Evolutionary conservation across 2,113 vertebrate genomes (phyloP), one percentile per base, ranked within the genome.

Genomic region (Neolamprologus fasciatus): DNA sequence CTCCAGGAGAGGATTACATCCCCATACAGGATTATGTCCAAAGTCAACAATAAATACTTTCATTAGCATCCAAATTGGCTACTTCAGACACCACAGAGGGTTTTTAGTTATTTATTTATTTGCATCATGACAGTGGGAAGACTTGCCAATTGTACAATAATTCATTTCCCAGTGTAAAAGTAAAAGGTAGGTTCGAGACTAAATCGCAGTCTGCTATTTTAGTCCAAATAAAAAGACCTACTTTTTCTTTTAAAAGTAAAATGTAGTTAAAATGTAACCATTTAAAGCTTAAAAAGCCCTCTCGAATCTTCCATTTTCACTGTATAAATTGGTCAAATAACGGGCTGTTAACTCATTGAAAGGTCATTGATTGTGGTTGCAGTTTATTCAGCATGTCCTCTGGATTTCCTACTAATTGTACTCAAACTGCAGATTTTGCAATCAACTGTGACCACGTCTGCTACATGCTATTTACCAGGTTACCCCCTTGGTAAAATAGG

Each of bases 1-100:
- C 35, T 80, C 31, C 78, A 4, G 83, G 87, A 85, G 50, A 81
- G 91, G 79, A 84, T 91, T 89, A 80, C 26, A 55, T 78, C 68
- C 28, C 45, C 19, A 50, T 55, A 81, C 50, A 87, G 87, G 81
- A 86, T 87, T 86, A 85, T 58, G 83, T 76, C 40, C 42, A 9
- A 12, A 71, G 17, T 82, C 50, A 82, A 80, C 63, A 80, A 50
- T 61, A 53, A 79, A 78, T 61, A 73, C 45, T 61, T 82, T 81
- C 57, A 84, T 81, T 37, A 80, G 68, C 50, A 28, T 81, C 42
- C 31, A 37, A 35, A 89, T 47, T 55, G 31, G 33, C 23, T 42
- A 45, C 66, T 73, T 50, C 51, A 57, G 54, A 58, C 26, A 28
- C 33, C 37, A 45, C 9, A 35, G 73, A 51, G 42, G 7, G 9